Evolutionary conservation across 2,797 vertebrate species (phyloP).

Genomic region (Paedocypris micromegethes): DNA sequence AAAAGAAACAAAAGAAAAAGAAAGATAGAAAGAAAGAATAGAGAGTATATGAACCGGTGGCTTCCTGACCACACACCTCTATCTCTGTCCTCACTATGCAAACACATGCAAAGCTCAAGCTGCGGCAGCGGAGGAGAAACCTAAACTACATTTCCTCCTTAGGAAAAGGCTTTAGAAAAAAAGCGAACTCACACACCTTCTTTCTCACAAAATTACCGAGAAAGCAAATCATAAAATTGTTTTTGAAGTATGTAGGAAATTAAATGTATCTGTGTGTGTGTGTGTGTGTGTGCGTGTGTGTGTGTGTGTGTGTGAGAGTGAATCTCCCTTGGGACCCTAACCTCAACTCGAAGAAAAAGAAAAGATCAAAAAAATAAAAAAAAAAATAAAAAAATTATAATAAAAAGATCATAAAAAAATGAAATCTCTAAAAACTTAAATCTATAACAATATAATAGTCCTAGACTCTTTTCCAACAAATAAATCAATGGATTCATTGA

Average conservation of each 20-base stretch:
- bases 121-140: neutral
- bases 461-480: no score
- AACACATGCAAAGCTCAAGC: slow-evolving; percentile 46
- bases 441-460: no score
- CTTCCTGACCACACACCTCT: slow-evolving; percentile 19
- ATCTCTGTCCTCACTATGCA: slow-evolving; percentile 36
- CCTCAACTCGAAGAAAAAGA: neutral
- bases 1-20: no score
- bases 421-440: no score
- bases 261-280: no score
- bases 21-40: no score
- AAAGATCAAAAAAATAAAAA: slow-evolving; percentile 1
- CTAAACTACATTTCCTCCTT: slow-evolving; percentile 2
- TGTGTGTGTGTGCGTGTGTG: slow-evolving; percentile 1
- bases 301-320: neutral
- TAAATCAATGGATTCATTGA: no score
- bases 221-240: no score
- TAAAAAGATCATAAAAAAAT: no score
- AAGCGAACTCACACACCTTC: slow-evolving; percentile 6
- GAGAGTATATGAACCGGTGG: neutral
- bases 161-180: no score
- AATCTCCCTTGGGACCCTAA: slow-evolving; percentile 25
- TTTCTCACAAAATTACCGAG: neutral
- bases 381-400: no score
- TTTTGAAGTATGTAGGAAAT: neutral